A percentile compares a stretch with the other conserved stretches of the same genome.
Evolutionary conservation across 1,140 invertebrate genomes (phyloP).

Genomic region (Drosophila suzukii): DNA sequence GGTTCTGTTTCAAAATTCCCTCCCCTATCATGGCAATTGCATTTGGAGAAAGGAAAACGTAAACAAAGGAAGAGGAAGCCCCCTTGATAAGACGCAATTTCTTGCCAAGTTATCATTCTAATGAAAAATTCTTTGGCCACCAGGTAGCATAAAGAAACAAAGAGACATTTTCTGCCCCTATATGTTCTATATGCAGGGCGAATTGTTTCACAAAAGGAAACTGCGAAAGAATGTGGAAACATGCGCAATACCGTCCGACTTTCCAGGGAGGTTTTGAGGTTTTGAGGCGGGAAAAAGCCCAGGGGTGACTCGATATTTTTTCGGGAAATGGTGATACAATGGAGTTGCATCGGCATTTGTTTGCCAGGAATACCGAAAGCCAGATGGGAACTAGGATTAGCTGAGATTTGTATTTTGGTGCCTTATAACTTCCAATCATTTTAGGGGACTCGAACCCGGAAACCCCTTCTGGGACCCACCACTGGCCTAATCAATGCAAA

Average conservation of each 20-base stretch:
- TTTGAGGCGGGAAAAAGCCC: slow-evolving; percentile 34
- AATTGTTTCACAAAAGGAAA: slow-evolving; percentile 39
- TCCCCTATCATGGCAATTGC: slow-evolving; percentile 15
- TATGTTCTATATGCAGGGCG: slow-evolving; percentile 22
- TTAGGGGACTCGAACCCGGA: background rate
- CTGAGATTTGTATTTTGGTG: background rate
- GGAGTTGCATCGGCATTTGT: slow-evolving; percentile 15
- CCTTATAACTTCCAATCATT: background rate
- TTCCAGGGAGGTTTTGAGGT: slow-evolving; percentile 40
- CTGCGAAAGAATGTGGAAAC: slow-evolving; percentile 55
- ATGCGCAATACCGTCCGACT: slow-evolving; percentile 59
- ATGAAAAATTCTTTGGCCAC: slow-evolving; percentile 65
- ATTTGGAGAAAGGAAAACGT: slow-evolving; percentile 2
- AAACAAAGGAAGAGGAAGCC: slow-evolving; percentile 19
- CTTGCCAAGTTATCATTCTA: slow-evolving; percentile 57
- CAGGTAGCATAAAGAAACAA: slow-evolving; percentile 60
- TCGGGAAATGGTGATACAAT: background rate
- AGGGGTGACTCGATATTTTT: slow-evolving; percentile 25
- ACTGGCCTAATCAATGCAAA: slow-evolving; percentile 58
- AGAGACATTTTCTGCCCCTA: slow-evolving; percentile 24
- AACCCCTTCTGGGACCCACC: background rate
- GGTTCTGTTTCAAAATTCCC: slow-evolving; percentile 22
- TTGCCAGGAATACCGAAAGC: slow-evolving; percentile 9
- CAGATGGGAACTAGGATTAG: background rate
- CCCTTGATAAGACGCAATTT: slow-evolving; percentile 38